These are phyloP conservation scores for Pangasius larnaudii DNA, from an alignment of 2,797 vertebrate species.

Conservation along the genomic window DNA sequence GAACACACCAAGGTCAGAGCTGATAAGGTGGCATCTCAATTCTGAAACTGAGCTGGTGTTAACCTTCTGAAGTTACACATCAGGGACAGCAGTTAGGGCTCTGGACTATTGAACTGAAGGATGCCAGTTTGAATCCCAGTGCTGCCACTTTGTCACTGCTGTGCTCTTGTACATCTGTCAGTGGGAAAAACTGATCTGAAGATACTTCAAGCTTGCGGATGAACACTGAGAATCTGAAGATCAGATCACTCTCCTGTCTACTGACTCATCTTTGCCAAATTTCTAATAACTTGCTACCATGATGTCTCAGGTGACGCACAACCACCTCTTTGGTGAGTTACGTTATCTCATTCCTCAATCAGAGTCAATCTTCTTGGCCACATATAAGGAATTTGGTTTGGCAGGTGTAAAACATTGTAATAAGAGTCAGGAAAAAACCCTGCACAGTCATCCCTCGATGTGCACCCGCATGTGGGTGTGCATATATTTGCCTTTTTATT, in stretches of 20 bases:
- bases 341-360: neutral
- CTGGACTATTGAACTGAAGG: neutral
- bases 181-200: neutral
- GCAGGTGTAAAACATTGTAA: neutral
- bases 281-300: neutral
- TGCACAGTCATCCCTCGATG: neutral
- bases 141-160: neutral
- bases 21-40: neutral
- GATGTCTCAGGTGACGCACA: neutral
- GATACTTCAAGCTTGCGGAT: neutral
- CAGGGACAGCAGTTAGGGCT: neutral
- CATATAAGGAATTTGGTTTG: neutral
- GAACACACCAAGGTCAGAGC: neutral
- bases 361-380: neutral
- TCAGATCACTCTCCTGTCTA: neutral
- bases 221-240: neutral
- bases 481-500: constrained; percentile 8
- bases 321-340: neutral
- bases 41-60: neutral
- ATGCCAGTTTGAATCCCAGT: neutral
- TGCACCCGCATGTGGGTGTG: neutral
- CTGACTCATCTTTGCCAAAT: neutral
- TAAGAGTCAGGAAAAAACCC: neutral
- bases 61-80: neutral
- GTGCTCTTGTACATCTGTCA: neutral